Percentiles rank a stretch among this genome's conserved stretches.
phyloP scores from a whole-genome alignment of 2,113 vertebrate species.

The Grammomys surdaster region DNA sequence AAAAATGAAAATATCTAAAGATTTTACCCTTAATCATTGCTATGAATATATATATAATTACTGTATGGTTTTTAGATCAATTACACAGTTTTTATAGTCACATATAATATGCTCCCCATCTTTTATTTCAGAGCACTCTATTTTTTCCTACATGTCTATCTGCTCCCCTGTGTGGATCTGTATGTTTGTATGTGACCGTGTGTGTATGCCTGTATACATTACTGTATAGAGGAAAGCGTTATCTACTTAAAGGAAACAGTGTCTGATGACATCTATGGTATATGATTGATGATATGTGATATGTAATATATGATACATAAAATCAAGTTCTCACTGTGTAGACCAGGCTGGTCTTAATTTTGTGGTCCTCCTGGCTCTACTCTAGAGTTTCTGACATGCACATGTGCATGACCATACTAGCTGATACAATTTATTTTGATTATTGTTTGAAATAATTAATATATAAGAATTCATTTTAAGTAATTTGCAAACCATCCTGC shows the following conservation, averaged over 20 bases:
- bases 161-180: not conserved
- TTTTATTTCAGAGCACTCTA: not conserved
- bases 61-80: not conserved
- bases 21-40: not conserved
- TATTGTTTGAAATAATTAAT: constrained; percentile 78
- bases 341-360: not conserved
- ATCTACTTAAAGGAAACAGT: too few species aligned
- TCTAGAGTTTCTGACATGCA: not conserved
- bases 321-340: not conserved
- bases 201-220: not conserved
- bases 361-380: not conserved
- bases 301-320: not conserved
- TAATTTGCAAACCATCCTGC: constrained; percentile 70
- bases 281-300: too few species aligned
- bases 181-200: not conserved
- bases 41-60: too few species aligned
- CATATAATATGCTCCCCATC: not conserved
- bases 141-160: not conserved
- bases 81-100: not conserved
- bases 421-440: constrained; percentile 76
- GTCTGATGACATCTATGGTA: too few species aligned
- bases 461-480: constrained; percentile 74
- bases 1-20: not conserved
- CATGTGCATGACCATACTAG: not conserved
- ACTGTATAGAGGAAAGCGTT: not conserved